These are phyloP conservation scores for Orchesella flavescens DNA, from an alignment of 2,888 invertebrate species.

Conservation along the genomic window DNA sequence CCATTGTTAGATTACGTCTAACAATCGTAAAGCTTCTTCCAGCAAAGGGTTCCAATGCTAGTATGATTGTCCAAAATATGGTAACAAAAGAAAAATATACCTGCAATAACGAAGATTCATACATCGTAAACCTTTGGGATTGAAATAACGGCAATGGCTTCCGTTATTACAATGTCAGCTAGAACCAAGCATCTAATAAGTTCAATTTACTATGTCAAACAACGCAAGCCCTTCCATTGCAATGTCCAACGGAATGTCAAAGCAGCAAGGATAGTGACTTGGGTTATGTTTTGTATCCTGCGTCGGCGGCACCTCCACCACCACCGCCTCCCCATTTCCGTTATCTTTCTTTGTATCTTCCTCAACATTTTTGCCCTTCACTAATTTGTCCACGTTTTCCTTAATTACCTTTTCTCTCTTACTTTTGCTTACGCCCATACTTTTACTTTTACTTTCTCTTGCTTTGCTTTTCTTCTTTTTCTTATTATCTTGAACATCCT, in stretches of 20 bases:
- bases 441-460: not conserved
- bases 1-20: not conserved
- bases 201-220: slow-evolving; percentile 29
- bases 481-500: not conserved
- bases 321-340: not conserved
- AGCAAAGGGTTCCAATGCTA: slow-evolving; percentile 35
- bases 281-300: not conserved
- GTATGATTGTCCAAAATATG: slow-evolving; percentile 6
- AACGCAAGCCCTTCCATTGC: slow-evolving; percentile 46
- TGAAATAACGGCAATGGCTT: too few species aligned
- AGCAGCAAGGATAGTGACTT: slow-evolving; percentile 43
- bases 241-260: slow-evolving; percentile 49
- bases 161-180: too few species aligned
- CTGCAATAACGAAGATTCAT: not conserved
- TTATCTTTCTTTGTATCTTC: not conserved
- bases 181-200: too few species aligned
- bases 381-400: not conserved
- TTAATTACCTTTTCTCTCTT: not conserved
- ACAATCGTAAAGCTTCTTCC: slow-evolving; percentile 5
- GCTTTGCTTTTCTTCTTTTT: not conserved
- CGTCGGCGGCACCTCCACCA: too few species aligned
- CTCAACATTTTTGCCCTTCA: not conserved
- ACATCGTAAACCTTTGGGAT: not conserved
- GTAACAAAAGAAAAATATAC: slow-evolving; percentile 9
- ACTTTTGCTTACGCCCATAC: not conserved